phyloP scores from a whole-genome alignment of 2,888 invertebrate genomes.

The Eristalinus sepulchralis region DNA sequence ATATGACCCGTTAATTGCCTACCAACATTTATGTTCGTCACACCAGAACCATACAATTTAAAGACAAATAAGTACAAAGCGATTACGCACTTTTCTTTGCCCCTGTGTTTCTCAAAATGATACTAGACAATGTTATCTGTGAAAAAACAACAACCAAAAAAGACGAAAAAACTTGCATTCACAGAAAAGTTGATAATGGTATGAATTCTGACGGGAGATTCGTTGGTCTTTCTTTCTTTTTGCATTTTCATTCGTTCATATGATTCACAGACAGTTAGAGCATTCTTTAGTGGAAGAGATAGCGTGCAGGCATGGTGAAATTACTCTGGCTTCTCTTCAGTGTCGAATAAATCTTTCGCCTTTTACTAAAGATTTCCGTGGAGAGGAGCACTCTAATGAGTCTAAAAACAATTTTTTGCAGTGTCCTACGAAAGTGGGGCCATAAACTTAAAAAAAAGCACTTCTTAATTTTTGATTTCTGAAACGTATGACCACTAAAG shows the following conservation, averaged over 20 bases:
- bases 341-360: conserved; percentile 70
- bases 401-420: conserved; percentile 62
- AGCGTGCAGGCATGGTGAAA: neutral
- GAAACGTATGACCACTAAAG: too few species aligned
- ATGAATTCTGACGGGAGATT: neutral
- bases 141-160: neutral
- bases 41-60: too few species aligned
- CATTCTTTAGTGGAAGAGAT: neutral
- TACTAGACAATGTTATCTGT: too few species aligned
- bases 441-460: conserved; percentile 16
- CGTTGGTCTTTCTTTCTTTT: neutral
- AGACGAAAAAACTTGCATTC: too few species aligned
- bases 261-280: conserved; percentile 31
- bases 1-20: too few species aligned
- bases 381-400: conserved; percentile 70
- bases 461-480: neutral
- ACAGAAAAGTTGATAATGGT: neutral
- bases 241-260: conserved; percentile 23
- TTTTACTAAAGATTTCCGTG: conserved; percentile 71
- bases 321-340: conserved; percentile 69
- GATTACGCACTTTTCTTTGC: too few species aligned
- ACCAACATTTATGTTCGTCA: too few species aligned
- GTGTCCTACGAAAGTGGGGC: conserved; percentile 56
- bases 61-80: too few species aligned
- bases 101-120: too few species aligned